Evolutionary conservation across 2,888 invertebrate species (phyloP).

Genomic region (Hemistola chrysoprasaria): DNA sequence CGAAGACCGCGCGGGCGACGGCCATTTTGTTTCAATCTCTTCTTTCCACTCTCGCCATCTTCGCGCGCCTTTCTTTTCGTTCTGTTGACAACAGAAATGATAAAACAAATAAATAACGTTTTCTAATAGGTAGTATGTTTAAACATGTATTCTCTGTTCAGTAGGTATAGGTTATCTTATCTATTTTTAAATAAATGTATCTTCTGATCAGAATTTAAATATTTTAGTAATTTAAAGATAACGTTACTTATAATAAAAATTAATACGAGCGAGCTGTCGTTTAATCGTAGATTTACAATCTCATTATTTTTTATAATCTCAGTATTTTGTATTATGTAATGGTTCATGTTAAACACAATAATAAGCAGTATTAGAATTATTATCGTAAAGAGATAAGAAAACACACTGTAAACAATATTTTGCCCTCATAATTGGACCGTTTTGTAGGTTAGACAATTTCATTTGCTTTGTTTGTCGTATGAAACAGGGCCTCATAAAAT

Average conservation of each 20-base stretch:
- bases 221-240: too few relatives aligned
- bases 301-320: constrained; percentile 5
- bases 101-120: background rate
- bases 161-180: too few relatives aligned
- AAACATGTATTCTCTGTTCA: too few relatives aligned
- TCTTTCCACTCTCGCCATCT: constrained; percentile 69
- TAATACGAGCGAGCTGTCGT: too few relatives aligned
- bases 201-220: too few relatives aligned
- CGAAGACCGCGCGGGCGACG: constrained; percentile 78
- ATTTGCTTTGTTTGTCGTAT: constrained; percentile 3
- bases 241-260: too few relatives aligned
- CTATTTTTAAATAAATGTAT: too few relatives aligned
- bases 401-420: constrained; percentile 13
- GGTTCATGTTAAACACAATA: too few relatives aligned
- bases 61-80: constrained; percentile 42
- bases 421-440: constrained; percentile 10
- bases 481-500: constrained; percentile 1
- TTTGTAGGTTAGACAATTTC: background rate
- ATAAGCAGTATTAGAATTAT: constrained; percentile 5
- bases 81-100: constrained; percentile 53
- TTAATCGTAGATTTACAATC: background rate
- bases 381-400: constrained; percentile 19
- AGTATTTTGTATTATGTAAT: too few relatives aligned
- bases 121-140: background rate
- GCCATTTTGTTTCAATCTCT: constrained; percentile 71